Evolutionary conservation across 2,113 vertebrate species (phyloP).

Genomic region (Lethenteron reissneri): DNA sequence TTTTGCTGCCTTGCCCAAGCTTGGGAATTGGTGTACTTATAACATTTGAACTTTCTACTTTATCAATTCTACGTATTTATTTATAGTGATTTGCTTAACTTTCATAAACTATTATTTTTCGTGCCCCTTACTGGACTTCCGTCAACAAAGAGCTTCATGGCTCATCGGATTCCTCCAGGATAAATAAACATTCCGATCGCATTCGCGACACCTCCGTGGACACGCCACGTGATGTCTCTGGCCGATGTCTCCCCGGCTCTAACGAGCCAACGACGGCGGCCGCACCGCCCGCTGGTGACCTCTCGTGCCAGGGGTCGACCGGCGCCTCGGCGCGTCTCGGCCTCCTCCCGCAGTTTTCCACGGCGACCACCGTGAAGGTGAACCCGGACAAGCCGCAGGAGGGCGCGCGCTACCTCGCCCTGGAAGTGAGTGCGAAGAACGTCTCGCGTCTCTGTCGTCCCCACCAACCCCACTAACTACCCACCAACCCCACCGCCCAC

Average conservation of each 20-base stretch:
- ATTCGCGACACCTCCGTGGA: background rate
- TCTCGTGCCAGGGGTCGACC: conserved; percentile 28
- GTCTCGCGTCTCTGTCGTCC: conserved; percentile 10
- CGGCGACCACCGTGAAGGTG: conserved; percentile 43
- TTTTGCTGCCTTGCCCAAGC: too few species aligned
- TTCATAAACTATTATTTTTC: background rate
- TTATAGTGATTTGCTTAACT: too few species aligned
- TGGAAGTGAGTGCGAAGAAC: conserved; percentile 41
- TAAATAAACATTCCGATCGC: background rate
- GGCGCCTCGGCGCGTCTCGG: conserved; percentile 28
- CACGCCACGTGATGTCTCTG: background rate
- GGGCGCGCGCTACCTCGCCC: conserved; percentile 34
- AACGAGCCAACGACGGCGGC: conserved; percentile 3
- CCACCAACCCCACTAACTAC: background rate
- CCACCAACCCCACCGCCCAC: background rate
- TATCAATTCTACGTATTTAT: background rate
- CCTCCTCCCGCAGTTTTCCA: conserved; percentile 31
- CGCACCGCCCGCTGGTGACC: background rate
- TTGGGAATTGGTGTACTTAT: too few species aligned
- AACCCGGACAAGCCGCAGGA: conserved; percentile 64
- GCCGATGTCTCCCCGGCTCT: background rate
- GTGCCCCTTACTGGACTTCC: too few species aligned
- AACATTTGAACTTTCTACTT: too few species aligned
- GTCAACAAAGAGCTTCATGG: too few species aligned
- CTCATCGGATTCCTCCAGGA: too few species aligned